Percentiles rank a stretch among this genome's conserved stretches.
Evolutionary conservation across 2,113 vertebrate species (phyloP).

Genomic region (Etheostoma cragini): DNA sequence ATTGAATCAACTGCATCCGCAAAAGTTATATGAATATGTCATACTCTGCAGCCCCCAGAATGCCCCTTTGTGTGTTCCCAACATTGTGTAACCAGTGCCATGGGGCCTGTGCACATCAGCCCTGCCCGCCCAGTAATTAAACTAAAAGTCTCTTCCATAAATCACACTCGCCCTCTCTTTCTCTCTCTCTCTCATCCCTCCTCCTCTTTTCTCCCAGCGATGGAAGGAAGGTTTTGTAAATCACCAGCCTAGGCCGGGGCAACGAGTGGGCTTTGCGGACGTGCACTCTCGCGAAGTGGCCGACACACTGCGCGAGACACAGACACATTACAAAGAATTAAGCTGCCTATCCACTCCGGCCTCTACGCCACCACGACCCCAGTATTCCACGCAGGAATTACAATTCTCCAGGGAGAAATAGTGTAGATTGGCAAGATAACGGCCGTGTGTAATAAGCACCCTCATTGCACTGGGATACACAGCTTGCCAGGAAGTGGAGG

Average conservation of each 20-base stretch:
- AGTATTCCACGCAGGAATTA: constrained; percentile 51
- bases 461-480: constrained; percentile 18
- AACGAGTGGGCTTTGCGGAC: constrained; percentile 36
- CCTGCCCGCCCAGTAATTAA: constrained; percentile 81
- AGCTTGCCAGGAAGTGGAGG: constrained; percentile 2
- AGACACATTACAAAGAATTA: constrained; percentile 72
- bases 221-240: constrained; percentile 76
- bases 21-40: constrained; percentile 47
- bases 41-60: constrained; percentile 27
- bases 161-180: constrained; percentile 73
- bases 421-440: constrained; percentile 43
- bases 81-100: constrained; percentile 56
- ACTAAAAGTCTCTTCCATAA: constrained; percentile 85
- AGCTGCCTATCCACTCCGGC: constrained; percentile 53
- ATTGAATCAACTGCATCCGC: constrained; percentile 25
- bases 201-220: constrained; percentile 46
- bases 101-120: constrained; percentile 72
- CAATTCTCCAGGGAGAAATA: constrained; percentile 39
- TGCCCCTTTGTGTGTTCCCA: constrained; percentile 47
- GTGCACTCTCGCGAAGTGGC: constrained; percentile 7
- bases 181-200: constrained; percentile 48
- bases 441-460: constrained; percentile 12
- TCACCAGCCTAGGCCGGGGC: constrained; percentile 53
- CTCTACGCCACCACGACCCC: constrained; percentile 23
- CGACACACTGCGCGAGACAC: constrained; percentile 26